Evolutionary conservation across 1,140 invertebrate species (phyloP), one percentile per base, ranked within the genome.

Genomic region (Aphelinus certus): DNA sequence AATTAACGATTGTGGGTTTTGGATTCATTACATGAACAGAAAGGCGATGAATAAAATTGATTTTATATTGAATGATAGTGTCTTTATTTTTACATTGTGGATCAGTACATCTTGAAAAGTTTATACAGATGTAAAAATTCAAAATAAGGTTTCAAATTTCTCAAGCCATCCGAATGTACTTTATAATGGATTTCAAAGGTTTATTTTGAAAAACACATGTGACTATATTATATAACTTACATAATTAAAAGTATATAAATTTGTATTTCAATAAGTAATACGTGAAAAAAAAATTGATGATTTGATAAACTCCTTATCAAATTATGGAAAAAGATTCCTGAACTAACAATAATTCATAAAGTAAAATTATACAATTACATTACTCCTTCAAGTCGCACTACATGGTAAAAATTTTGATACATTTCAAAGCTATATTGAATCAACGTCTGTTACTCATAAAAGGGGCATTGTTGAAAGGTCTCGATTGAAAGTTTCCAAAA

Each of bases 391-490:
- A 2, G 65, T 65, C 1, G 2, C 26, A 26, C 56, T 73, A 73
- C 7, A 4, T 62, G 65, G n/a, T 69, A 70, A 69, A 75, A 69
- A 64, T 10, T 69, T 74, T 74, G 64, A 70, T 69, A 64, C 62
- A 71, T 3, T 76, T 66, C 7, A 6, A 65, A 70, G 42, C 46
- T 75, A 68, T 70, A 57, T 7, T 58, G 42, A 10, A 45, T 76
- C 47, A 76, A 73, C 75, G 75, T 53, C 71, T 58, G 58, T 76
- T 76, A 53, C 55, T 76, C 68, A 76, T 69, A 10, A 69, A 76
- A 9, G 75, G 66, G 46, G 9, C 45, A 60, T 68, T 74, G 62
- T 76, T 72, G 53, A 69, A 73, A 46, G 58, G 66, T 55, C 71
- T 68, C 51, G 64, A 43, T 46, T 3, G 26, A 46, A 69, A 69